phyloP scores from a whole-genome alignment of 1,140 invertebrate genomes.

The Sitobion miscanthi region DNA sequence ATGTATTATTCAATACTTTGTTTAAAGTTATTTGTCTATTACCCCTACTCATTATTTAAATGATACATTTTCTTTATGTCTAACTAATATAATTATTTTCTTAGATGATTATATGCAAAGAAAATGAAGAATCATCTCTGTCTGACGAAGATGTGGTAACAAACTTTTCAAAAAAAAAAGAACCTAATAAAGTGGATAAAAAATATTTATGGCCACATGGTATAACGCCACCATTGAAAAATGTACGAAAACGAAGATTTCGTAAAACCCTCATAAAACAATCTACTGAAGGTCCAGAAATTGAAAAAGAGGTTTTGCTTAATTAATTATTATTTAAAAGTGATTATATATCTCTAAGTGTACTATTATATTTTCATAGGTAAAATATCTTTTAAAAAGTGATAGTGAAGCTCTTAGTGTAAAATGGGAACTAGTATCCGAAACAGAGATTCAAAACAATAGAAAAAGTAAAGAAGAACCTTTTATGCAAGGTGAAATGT shows the following conservation, averaged over 20 bases:
- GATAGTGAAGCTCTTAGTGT: slow-evolving; percentile 73
- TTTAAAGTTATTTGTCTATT: background rate
- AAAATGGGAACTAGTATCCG: slow-evolving; percentile 91
- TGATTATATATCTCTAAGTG: background rate
- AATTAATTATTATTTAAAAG: background rate
- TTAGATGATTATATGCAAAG: slow-evolving; percentile 82
- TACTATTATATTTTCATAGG: slow-evolving; percentile 12
- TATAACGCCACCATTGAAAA: slow-evolving; percentile 92
- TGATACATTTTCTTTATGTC: background rate
- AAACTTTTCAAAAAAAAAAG: slow-evolving; percentile 84
- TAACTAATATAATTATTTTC: slow-evolving; percentile 40
- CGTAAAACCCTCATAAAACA: slow-evolving; percentile 96
- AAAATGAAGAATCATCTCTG: slow-evolving; percentile 79
- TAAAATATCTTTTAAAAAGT: slow-evolving; percentile 81
- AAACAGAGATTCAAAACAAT: slow-evolving; percentile 76
- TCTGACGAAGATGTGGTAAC: slow-evolving; percentile 77
- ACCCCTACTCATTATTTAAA: too few species aligned
- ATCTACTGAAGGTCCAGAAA: slow-evolving; percentile 95
- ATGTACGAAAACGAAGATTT: slow-evolving; percentile 90
- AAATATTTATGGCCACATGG: slow-evolving; percentile 94
- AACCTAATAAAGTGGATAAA: slow-evolving; percentile 91
- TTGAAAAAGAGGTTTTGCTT: slow-evolving; percentile 88
- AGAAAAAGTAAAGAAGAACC: slow-evolving; percentile 60
- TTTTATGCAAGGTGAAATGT: slow-evolving; percentile 58
- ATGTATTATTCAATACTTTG: background rate